Evolutionary conservation across 2,888 invertebrate genomes (phyloP).

Genomic region (Helobdella robusta): DNA sequence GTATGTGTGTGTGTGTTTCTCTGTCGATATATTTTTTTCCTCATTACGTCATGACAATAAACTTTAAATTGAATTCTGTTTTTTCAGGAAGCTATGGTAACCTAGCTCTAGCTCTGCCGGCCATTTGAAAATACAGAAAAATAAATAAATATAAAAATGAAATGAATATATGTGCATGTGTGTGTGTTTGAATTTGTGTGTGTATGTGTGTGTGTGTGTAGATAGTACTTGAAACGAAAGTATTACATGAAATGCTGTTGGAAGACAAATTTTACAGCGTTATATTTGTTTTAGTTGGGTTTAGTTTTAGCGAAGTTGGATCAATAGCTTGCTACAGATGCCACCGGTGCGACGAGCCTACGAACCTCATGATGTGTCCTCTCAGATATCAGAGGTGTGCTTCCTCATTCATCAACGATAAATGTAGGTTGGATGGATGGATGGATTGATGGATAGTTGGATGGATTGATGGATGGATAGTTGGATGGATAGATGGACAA

Average conservation of each 20-base stretch:
- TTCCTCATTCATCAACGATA: neutral
- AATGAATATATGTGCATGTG: too few relatives aligned
- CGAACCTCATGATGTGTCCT: neutral
- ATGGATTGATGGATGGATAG: neutral
- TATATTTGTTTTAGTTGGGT: too few relatives aligned
- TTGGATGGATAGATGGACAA: neutral
- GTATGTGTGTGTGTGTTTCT: slow-evolving; percentile 11
- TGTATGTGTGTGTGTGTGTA: slow-evolving; percentile 3
- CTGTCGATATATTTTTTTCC: neutral
- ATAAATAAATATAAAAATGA: too few relatives aligned
- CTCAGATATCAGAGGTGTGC: neutral
- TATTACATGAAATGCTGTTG: too few relatives aligned
- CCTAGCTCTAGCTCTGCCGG: too few relatives aligned
- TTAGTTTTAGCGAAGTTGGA: too few relatives aligned
- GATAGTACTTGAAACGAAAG: too few relatives aligned
- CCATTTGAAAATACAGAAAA: too few relatives aligned
- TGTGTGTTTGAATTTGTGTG: neutral
- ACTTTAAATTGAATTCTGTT: neutral
- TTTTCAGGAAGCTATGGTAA: too few relatives aligned
- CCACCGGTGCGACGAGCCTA: neutral
- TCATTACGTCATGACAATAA: neutral
- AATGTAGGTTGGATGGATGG: neutral
- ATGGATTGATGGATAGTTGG: neutral
- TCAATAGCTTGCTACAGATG: neutral
- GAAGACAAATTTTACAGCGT: too few relatives aligned